phyloP scores from a whole-genome alignment of 2,113 vertebrate species.

The Trachemys scripta region DNA sequence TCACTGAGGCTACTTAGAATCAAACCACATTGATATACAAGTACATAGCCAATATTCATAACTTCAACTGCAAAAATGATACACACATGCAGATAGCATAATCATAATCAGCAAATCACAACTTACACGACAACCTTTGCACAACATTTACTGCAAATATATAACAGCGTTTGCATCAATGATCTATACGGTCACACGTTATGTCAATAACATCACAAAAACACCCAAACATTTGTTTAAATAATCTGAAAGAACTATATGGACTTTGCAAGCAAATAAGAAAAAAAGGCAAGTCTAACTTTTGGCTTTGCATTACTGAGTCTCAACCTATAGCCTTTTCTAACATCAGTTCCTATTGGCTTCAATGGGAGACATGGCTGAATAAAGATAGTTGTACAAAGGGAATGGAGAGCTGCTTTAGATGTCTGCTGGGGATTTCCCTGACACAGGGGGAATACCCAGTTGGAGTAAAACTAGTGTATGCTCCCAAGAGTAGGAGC shows the following conservation, averaged over 20 bases:
- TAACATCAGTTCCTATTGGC: not conserved
- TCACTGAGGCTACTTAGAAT: no score
- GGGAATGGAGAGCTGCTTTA: not conserved
- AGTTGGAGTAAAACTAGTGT: not conserved
- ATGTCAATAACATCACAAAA: no score
- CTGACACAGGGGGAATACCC: not conserved
- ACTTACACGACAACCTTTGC: no score
- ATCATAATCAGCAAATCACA: no score
- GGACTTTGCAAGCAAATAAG: not conserved
- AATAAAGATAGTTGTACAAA: not conserved
- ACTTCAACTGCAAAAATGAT: no score
- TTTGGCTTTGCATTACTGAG: not conserved
- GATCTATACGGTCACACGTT: no score
- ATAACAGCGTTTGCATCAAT: no score
- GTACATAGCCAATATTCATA: no score
- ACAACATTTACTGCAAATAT: no score
- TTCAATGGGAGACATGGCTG: not conserved
- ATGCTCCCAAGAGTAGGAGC: not conserved
- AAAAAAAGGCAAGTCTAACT: not conserved
- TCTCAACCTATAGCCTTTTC: not conserved
- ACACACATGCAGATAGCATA: no score
- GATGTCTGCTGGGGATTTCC: not conserved
- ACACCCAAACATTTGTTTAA: not conserved
- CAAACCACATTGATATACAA: no score
- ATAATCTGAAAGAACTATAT: not conserved